These are phyloP conservation scores for Nomada flava DNA, from an alignment of 2,888 invertebrate species.

Conservation along the genomic window DNA sequence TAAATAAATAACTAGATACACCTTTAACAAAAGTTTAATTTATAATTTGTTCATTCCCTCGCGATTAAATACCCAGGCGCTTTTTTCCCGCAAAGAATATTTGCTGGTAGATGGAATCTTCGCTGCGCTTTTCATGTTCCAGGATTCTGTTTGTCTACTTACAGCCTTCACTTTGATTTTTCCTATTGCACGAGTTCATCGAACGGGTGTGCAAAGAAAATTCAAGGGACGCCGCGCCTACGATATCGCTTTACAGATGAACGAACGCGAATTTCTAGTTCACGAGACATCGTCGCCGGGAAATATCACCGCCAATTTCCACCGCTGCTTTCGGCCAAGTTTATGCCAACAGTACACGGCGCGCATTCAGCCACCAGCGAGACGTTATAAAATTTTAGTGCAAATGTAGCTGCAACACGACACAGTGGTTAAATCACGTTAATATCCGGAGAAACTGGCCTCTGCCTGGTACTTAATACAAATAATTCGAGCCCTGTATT, in stretches of 20 bases:
- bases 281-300: conserved; percentile 51
- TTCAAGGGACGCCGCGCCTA: conserved; percentile 43
- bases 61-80: neutral
- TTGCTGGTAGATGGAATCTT: conserved; percentile 40
- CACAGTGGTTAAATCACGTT: conserved; percentile 16
- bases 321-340: conserved; percentile 26
- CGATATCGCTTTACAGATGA: conserved; percentile 69
- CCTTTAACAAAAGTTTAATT: neutral
- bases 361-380: neutral
- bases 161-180: conserved; percentile 44
- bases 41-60: neutral
- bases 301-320: conserved; percentile 48
- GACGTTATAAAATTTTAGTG: conserved; percentile 46
- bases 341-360: conserved; percentile 24
- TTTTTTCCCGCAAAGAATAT: conserved; percentile 17
- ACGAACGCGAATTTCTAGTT: conserved; percentile 66
- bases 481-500: conserved; percentile 3
- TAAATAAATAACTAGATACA: no score
- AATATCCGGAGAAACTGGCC: neutral
- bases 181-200: conserved; percentile 13
- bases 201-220: conserved; percentile 40
- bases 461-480: neutral
- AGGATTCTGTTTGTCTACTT: conserved; percentile 19
- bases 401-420: conserved; percentile 13
- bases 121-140: conserved; percentile 13